Evolutionary conservation across 2,888 invertebrate genomes (phyloP).

Genomic region (Gonocerus acuteangulatus): DNA sequence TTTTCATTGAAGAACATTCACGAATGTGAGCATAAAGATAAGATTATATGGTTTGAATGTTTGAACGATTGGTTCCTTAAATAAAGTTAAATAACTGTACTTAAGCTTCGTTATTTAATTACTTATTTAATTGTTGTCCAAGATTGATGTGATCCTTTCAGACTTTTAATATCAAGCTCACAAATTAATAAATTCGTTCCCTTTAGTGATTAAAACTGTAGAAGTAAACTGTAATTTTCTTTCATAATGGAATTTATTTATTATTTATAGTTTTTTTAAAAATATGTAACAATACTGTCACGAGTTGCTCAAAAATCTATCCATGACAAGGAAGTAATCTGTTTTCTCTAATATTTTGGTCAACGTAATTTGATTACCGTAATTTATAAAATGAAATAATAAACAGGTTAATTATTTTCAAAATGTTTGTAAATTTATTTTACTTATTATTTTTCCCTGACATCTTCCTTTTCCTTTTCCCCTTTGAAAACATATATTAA

Average conservation of each 20-base stretch:
- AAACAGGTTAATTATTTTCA: constrained; percentile 10
- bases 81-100: constrained; percentile 6
- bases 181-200: neutral
- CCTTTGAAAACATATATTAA: too few relatives aligned
- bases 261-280: neutral
- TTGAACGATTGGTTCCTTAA: neutral
- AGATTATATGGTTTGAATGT: neutral
- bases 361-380: neutral
- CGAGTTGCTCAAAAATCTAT: neutral
- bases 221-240: neutral
- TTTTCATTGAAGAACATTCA: too few relatives aligned
- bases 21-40: neutral
- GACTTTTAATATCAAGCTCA: neutral
- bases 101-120: neutral
- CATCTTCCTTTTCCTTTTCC: neutral
- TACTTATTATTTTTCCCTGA: neutral
- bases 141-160: neutral
- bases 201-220: neutral
- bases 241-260: neutral
- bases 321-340: neutral
- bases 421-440: neutral
- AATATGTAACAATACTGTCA: neutral
- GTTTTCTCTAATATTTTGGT: constrained; percentile 1
- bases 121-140: neutral
- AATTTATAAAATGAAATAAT: constrained; percentile 4